Evolutionary conservation across 2,888 invertebrate species (phyloP).

Genomic region (Acronicta alni): DNA sequence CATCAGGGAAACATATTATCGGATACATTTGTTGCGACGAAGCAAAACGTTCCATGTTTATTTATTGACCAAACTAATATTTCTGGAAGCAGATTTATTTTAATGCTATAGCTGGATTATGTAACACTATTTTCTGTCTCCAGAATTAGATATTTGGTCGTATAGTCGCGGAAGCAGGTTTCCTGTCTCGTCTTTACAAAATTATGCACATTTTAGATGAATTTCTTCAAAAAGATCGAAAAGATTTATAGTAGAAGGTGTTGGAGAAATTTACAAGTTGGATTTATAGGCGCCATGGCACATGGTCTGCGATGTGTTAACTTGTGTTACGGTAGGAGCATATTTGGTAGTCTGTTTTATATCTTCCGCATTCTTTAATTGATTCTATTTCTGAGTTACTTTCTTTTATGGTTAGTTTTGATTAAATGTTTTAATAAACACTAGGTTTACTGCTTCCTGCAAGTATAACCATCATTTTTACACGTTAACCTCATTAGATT

Average conservation of each 20-base stretch:
- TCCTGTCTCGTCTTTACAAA: constrained; percentile 59
- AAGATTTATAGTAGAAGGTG: constrained; percentile 51
- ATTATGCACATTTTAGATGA: constrained; percentile 51
- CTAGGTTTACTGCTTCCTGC: constrained; percentile 70
- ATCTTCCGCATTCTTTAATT: constrained; percentile 83
- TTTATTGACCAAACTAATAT: constrained; percentile 55
- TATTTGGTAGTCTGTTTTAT: constrained; percentile 71
- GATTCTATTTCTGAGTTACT: constrained; percentile 77
- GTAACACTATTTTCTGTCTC: constrained; percentile 50
- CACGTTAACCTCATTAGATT: constrained; percentile 53
- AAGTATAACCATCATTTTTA: constrained; percentile 54
- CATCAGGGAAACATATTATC: constrained; percentile 65
- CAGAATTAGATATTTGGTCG: constrained; percentile 58
- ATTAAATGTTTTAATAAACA: constrained; percentile 65
- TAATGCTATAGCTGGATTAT: constrained; percentile 46
- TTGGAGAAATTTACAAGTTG: constrained; percentile 28
- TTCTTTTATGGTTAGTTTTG: constrained; percentile 70
- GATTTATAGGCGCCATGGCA: constrained; percentile 53
- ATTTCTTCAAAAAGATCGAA: constrained; percentile 52
- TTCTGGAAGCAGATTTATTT: constrained; percentile 56
- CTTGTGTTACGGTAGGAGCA: constrained; percentile 54
- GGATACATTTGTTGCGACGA: constrained; percentile 60
- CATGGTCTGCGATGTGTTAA: constrained; percentile 64
- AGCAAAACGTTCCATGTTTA: constrained; percentile 52
- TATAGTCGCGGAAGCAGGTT: constrained; percentile 65